Evolutionary conservation across 1,140 invertebrate genomes (phyloP).

Genomic region (Drosophila varians): DNA sequence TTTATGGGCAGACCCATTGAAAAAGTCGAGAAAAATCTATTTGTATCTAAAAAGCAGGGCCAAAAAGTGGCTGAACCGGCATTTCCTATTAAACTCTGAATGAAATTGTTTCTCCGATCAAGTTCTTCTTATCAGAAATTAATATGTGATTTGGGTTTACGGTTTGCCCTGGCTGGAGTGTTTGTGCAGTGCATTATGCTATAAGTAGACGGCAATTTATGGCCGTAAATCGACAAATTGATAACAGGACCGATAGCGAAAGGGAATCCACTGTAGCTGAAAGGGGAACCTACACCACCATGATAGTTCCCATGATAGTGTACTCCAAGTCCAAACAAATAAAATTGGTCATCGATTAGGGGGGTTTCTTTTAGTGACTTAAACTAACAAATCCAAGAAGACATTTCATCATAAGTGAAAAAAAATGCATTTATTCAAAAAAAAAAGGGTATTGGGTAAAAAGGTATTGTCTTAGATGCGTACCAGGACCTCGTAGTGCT

Average conservation of each 20-base stretch:
- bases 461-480: conserved; percentile 32
- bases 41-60: too few species aligned
- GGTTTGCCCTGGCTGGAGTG: neutral
- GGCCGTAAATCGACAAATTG: conserved; percentile 9
- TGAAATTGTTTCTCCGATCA: neutral
- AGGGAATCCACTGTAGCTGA: neutral
- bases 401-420: neutral
- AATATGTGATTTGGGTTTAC: conserved; percentile 29
- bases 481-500: conserved; percentile 85
- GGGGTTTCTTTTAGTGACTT: neutral
- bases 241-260: conserved; percentile 24
- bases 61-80: neutral
- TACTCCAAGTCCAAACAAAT: neutral
- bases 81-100: neutral
- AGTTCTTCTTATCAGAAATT: neutral
- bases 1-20: too few species aligned
- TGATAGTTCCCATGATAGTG: too few species aligned
- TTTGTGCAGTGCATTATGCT: conserved; percentile 6
- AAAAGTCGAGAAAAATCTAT: too few species aligned
- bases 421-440: neutral
- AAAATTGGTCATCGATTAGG: neutral
- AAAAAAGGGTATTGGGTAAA: neutral
- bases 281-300: too few species aligned
- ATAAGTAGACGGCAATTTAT: conserved; percentile 23
- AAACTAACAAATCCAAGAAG: too few species aligned